phyloP scores from a whole-genome alignment of 2,888 invertebrate species.

The Drosophila leonis region DNA sequence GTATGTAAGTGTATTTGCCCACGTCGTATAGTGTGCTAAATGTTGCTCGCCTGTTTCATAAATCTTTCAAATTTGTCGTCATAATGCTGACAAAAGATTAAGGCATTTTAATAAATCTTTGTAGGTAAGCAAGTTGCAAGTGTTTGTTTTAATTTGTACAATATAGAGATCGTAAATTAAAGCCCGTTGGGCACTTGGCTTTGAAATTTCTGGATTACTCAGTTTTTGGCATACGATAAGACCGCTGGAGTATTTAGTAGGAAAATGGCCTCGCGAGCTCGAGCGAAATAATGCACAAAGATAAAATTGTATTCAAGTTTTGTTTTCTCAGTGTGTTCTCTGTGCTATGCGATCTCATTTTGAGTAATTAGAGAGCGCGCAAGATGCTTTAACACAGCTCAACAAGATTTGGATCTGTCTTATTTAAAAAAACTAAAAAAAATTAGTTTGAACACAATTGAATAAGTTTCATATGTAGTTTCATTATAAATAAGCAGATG shows the following conservation, averaged over 20 bases:
- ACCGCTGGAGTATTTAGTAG: constrained; percentile 6
- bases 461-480: background rate
- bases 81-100: constrained; percentile 71
- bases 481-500: background rate
- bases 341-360: constrained; percentile 16
- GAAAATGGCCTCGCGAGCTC: constrained; percentile 13
- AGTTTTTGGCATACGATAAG: constrained; percentile 39
- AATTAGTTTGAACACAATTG: background rate
- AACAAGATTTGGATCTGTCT: background rate
- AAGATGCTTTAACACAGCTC: constrained; percentile 14
- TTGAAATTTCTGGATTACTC: constrained; percentile 23
- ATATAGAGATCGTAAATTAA: constrained; percentile 38
- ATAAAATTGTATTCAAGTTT: constrained; percentile 12
- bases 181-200: constrained; percentile 25
- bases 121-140: constrained; percentile 13
- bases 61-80: constrained; percentile 48
- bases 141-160: constrained; percentile 32
- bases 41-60: constrained; percentile 35
- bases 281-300: constrained; percentile 7
- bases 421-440: background rate
- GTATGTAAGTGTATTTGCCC: background rate
- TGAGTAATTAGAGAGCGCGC: constrained; percentile 11
- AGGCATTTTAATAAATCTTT: constrained; percentile 68
- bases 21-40: constrained; percentile 12
- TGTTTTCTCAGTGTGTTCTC: constrained; percentile 7